A percentile compares a stretch with the other conserved stretches of the same genome.
Conservation (phyloP, 1,140 invertebrate genomes). For the Musca domestica region DNA sequence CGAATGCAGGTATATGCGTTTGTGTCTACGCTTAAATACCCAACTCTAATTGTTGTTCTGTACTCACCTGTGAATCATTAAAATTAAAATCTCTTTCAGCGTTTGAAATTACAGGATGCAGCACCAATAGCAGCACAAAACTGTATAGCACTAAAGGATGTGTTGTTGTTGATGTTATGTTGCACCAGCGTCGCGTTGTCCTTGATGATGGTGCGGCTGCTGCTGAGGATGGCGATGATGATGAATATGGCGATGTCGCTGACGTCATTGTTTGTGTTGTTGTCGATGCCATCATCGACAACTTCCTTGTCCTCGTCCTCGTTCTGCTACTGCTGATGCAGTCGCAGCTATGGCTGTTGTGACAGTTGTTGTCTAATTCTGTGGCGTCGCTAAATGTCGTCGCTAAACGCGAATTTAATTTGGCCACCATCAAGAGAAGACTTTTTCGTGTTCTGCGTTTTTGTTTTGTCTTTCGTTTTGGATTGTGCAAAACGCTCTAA, state of each 20-base stretch:
- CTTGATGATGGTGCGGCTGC: not conserved
- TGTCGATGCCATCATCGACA: conserved; percentile 1
- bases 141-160: conserved; percentile 24
- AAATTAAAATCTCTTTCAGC: conserved; percentile 49
- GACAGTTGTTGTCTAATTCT: conserved; percentile 17
- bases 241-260: no score
- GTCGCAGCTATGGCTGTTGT: not conserved
- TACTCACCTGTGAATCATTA: conserved; percentile 49
- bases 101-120: conserved; percentile 9
- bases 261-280: no score
- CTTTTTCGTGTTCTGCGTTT: no score
- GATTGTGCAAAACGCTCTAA: not conserved
- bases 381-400: conserved; percentile 32
- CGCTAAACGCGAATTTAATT: conserved; percentile 19
- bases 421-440: conserved; percentile 7
- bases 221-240: not conserved
- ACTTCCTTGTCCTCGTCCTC: not conserved
- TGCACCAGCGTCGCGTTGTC: not conserved
- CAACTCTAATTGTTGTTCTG: no score
- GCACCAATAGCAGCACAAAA: conserved; percentile 30
- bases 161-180: not conserved
- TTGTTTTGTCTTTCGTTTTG: no score
- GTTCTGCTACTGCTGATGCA: not conserved
- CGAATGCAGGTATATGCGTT: no score
- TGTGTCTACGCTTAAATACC: no score